Percentiles rank a stretch among this genome's conserved stretches.
Conservation (phyloP, 2,113 vertebrate species). For the Propithecus coquereli region DNA sequence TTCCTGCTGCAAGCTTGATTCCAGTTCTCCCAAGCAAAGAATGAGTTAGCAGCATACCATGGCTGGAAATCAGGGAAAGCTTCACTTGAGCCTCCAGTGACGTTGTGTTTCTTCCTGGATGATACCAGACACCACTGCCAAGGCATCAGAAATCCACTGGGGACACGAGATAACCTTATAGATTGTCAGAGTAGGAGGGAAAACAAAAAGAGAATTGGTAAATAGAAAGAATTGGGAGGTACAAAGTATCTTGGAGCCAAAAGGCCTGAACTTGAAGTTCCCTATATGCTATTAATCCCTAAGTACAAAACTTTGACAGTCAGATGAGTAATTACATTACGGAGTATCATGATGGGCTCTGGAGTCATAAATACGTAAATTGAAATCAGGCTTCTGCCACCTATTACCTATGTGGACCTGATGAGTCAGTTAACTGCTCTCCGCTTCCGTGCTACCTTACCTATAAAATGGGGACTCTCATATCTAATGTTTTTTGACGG, state of each 20-base stretch:
- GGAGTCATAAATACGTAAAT: not conserved
- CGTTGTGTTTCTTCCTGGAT: not conserved
- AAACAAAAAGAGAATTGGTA: not conserved
- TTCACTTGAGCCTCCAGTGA: not conserved
- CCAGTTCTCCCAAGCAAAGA: not conserved
- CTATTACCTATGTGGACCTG: not conserved
- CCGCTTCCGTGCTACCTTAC: not conserved
- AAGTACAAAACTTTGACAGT: not conserved
- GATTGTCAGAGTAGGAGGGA: not conserved
- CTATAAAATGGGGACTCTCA: not conserved
- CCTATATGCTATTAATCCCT: not conserved
- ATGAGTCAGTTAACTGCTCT: not conserved
- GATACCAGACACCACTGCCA: not conserved
- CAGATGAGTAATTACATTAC: not conserved
- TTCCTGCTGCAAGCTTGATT: not conserved
- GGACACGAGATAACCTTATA: not conserved
- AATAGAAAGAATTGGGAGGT: not conserved
- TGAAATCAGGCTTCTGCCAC: not conserved
- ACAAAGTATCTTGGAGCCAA: not conserved
- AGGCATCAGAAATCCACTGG: not conserved
- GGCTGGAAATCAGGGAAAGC: not conserved
- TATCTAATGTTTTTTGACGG: not conserved
- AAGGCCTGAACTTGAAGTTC: not conserved
- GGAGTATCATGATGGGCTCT: not conserved
- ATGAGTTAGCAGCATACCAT: not conserved